Base-by-base conservation (phyloP, 2,113 vertebrate genomes). In the Pagrus major region DNA sequence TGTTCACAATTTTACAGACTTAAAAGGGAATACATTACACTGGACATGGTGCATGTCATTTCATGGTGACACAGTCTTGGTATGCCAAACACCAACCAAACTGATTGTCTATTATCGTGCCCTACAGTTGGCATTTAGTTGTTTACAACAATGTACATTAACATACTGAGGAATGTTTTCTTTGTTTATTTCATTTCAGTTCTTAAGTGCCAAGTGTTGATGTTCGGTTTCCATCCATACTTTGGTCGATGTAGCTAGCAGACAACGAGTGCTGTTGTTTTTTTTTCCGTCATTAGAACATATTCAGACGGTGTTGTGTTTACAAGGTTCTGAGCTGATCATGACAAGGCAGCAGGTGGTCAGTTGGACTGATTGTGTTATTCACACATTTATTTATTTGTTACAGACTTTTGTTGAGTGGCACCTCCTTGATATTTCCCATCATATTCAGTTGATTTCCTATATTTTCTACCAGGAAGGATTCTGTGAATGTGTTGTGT, bases 61-160 rank as follows among this genome's bases (percentile, higher is more conserved):
- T 87, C 41, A 31, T 5, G 9, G 75, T 47, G 71, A 75, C 64
- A 63, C 74, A 71, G 83, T 84, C 76, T 86, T 67, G 71, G 71
- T 81, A 63, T 71, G 86, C 79, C 86, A 90, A 79, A 89, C 81
- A 72, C 68, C 71, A 90, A 73, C 88, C 81, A 78, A 85, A 85
- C 87, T 76, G 90, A 89, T 88, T 88, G 85, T 90, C 72, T 75
- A 0, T 71, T 58, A 68, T 75, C 56, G 35, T 72, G 90, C 88
- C 90, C 56, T 58, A 23, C 9, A 68, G 74, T 49, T 25, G 87
- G 89, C 87, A 84, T 89, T 71, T 70, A 83, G 76, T 81, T 92
- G 92, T 93, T 94, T 93, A 94, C 92, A 91, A 69, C 66, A 51
- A 89, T 94, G 91, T 92, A 93, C 84, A 86, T 85, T 80, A 71